Conservation (phyloP, 2,888 invertebrate genomes). For the Brachypterus glaber region DNA sequence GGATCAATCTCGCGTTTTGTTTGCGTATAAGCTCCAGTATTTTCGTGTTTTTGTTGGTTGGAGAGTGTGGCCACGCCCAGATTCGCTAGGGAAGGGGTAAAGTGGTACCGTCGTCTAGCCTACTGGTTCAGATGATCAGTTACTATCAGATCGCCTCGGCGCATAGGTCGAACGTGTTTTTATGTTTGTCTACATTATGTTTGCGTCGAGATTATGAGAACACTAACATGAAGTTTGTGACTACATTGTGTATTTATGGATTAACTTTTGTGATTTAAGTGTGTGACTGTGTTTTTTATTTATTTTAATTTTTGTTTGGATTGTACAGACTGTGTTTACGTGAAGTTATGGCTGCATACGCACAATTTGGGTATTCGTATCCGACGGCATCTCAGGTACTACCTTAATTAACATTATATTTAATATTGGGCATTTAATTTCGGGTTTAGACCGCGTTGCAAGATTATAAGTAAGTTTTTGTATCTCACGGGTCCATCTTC, state of each 20-base stretch:
- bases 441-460: too few relatives aligned
- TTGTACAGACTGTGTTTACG: conserved; percentile 7
- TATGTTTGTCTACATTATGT: conserved; percentile 28
- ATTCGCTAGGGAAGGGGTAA: conserved; percentile 28
- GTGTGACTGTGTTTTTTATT: conserved; percentile 25
- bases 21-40: conserved; percentile 28
- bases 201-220: conserved; percentile 16
- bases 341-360: conserved; percentile 63
- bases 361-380: conserved; percentile 88
- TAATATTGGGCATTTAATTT: too few relatives aligned
- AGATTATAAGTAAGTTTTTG: too few relatives aligned
- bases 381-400: conserved; percentile 85
- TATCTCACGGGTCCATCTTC: too few relatives aligned
- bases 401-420: conserved; percentile 34
- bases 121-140: conserved; percentile 35
- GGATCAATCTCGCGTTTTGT: conserved; percentile 27
- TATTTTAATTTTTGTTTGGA: conserved; percentile 14
- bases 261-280: conserved; percentile 18
- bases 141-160: conserved; percentile 37
- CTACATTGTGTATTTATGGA: conserved; percentile 24
- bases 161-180: conserved; percentile 31
- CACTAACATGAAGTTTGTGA: conserved; percentile 28
- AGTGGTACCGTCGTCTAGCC: conserved; percentile 33
- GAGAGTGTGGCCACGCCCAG: conserved; percentile 27
- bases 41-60: conserved; percentile 36